Conservation (phyloP, 2,797 vertebrate genomes). For the Sandelia bainsii region DNA sequence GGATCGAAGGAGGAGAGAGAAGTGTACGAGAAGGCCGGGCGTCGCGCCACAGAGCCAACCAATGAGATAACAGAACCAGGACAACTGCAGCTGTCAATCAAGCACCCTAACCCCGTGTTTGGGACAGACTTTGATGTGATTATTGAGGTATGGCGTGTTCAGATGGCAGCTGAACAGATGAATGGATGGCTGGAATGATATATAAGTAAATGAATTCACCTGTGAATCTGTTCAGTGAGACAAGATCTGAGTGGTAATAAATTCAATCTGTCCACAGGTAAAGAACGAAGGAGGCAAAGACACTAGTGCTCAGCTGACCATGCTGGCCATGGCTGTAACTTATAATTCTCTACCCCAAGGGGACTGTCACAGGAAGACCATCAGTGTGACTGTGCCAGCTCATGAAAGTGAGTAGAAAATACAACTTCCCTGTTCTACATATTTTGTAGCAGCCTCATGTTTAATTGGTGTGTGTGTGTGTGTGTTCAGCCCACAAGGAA, state of each 20-base stretch:
- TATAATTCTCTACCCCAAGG: slow-evolving; percentile 79
- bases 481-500: slow-evolving; percentile 79
- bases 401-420: slow-evolving; percentile 61
- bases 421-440: not conserved
- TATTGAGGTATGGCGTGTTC: slow-evolving; percentile 72
- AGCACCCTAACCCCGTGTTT: slow-evolving; percentile 75
- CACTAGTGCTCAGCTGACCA: slow-evolving; percentile 67
- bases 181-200: not conserved
- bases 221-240: not conserved
- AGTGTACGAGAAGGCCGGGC: slow-evolving; percentile 80
- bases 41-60: slow-evolving; percentile 11
- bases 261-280: slow-evolving; percentile 58
- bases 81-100: slow-evolving; percentile 78
- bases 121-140: slow-evolving; percentile 86
- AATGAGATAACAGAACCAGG: not conserved
- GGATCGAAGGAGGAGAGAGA: slow-evolving; percentile 85
- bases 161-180: not conserved
- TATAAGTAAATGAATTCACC: not conserved
- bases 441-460: not conserved
- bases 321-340: slow-evolving; percentile 72
- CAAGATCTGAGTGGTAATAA: not conserved
- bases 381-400: slow-evolving; percentile 71
- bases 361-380: slow-evolving; percentile 72
- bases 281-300: slow-evolving; percentile 73
- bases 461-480: not conserved